These are phyloP conservation scores for Oeneis ivallda DNA, from an alignment of 2,888 invertebrate species.

Conservation along the genomic window DNA sequence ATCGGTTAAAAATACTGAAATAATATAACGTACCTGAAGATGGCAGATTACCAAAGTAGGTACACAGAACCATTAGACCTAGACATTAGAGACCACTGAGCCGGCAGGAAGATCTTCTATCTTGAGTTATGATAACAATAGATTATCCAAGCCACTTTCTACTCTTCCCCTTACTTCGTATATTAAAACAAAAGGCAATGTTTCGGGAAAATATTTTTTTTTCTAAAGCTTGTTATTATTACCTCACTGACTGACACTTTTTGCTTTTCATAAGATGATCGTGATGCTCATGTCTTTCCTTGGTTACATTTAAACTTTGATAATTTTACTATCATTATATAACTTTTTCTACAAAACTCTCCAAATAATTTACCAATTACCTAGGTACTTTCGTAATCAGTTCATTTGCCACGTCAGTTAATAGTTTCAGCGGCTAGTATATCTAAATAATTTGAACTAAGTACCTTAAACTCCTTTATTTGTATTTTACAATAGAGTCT, in stretches of 20 bases:
- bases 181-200: slow-evolving; percentile 18
- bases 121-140: slow-evolving; percentile 34
- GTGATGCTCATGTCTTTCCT: too few species aligned
- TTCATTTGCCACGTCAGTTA: too few species aligned
- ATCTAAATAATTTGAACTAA: too few species aligned
- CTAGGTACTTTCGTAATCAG: too few species aligned
- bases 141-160: slow-evolving; percentile 29
- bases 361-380: too few species aligned
- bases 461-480: too few species aligned
- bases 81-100: slow-evolving; percentile 25
- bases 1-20: too few species aligned
- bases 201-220: slow-evolving; percentile 8
- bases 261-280: background rate
- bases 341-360: too few species aligned
- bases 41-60: slow-evolving; percentile 10
- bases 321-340: too few species aligned
- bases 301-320: too few species aligned
- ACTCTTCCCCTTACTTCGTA: slow-evolving; percentile 15
- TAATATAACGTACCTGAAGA: background rate
- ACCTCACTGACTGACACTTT: background rate
- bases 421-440: too few species aligned
- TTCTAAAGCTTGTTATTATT: background rate
- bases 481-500: too few species aligned
- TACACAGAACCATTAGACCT: slow-evolving; percentile 24
- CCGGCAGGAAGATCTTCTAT: slow-evolving; percentile 19